Conservation (phyloP, 2,888 invertebrate species). For the Spisula subtruncata region DNA sequence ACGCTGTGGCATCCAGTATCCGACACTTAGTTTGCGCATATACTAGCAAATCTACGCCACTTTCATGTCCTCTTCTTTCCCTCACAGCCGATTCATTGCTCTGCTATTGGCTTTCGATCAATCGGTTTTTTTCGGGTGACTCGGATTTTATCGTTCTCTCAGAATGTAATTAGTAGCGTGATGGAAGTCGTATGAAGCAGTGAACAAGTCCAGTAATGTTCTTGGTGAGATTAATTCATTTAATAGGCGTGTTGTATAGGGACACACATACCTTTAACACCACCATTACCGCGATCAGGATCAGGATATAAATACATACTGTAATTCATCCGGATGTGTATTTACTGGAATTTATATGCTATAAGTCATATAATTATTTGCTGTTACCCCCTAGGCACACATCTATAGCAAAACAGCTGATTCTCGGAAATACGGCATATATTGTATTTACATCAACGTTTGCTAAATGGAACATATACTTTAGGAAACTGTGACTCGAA, state of each 20-base stretch:
- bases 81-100: constrained; percentile 16
- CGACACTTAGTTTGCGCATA: neutral
- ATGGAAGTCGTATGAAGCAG: neutral
- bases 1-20: neutral
- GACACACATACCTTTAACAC: neutral
- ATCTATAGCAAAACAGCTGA: too few species aligned
- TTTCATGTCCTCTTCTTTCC: neutral
- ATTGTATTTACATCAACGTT: too few species aligned
- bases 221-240: neutral
- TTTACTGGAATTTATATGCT: too few species aligned
- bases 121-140: constrained; percentile 21
- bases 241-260: neutral
- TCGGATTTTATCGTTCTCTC: constrained; percentile 25
- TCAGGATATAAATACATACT: too few species aligned
- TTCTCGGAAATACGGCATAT: too few species aligned
- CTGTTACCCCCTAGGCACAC: too few species aligned
- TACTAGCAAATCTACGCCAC: neutral
- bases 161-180: constrained; percentile 1
- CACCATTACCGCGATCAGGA: neutral
- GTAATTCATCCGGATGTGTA: too few species aligned
- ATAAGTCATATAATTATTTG: too few species aligned
- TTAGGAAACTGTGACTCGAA: too few species aligned
- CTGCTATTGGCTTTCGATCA: constrained; percentile 41
- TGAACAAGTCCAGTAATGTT: neutral
- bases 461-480: too few species aligned